Evolutionary conservation across 1,140 invertebrate species (phyloP), one percentile per base, ranked within the genome.

Genomic region (Probaryconus sp.): DNA sequence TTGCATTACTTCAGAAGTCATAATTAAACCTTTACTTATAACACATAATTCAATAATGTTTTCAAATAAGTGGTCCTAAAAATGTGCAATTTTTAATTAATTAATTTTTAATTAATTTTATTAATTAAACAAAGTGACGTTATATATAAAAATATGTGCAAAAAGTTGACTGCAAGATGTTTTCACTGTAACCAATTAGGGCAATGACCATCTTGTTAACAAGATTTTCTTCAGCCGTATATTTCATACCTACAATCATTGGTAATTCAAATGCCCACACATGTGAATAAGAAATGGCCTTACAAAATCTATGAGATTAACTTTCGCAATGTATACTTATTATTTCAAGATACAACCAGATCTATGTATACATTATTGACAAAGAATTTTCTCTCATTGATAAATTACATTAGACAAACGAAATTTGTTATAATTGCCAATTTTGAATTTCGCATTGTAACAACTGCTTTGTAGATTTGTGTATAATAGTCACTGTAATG

Each of bases 191-290:
- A 9, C 64, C 58, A 65, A 69, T 64, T 75, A 69, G 71, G 71
- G 71, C 64, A 47, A 69, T 75, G 64, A 69, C 64, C 51, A 38
- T 45, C 55, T 67, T 63, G 55, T 74, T 50, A 68, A 51, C 37
- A 69, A 58, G 37, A 53, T 64, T 69, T 51, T 69, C 71, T 42
- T 55, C 48, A 20, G 40, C 16, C 64, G 58, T 69, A 65, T 69
- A 51, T 69, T 65, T 64, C 40, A 75, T 75, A 69, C 72, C 60
- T 69, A 69, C 51, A 64, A 75, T 65, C 72, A 75, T 64, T 68
- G 47, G 64, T 60, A 60, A 75, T 75, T 69, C 64, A 75, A 75
- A 43, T 64, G 64, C 72, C 72, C 64, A 75, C 72, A 75, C 72
- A 64, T 50, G 37, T 75, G 64, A 74, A 74, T 74, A 74, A 50